These are phyloP conservation scores for Apodemia hepburni DNA, from an alignment of 2,888 invertebrate genomes.

Conservation along the genomic window DNA sequence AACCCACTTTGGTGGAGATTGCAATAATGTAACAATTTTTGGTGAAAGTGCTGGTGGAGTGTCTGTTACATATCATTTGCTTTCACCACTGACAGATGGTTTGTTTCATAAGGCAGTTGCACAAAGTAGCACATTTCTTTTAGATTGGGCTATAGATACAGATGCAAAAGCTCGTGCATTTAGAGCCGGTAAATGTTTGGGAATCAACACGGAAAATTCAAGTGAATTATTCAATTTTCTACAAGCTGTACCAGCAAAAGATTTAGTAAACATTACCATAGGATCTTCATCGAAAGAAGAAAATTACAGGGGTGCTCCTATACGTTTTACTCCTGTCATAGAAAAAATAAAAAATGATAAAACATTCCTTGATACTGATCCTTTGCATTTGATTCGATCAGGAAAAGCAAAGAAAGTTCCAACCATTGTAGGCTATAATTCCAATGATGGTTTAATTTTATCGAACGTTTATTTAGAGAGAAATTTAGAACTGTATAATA, in stretches of 20 bases:
- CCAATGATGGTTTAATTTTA: constrained; percentile 37
- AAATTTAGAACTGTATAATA: constrained; percentile 32
- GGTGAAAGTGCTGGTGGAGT: constrained; percentile 64
- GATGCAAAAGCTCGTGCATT: constrained; percentile 45
- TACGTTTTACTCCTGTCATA: constrained; percentile 51
- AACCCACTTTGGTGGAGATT: constrained; percentile 50
- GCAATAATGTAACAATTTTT: constrained; percentile 55
- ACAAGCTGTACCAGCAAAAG: constrained; percentile 42
- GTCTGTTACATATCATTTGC: constrained; percentile 40
- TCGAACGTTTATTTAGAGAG: constrained; percentile 33
- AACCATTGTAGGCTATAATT: constrained; percentile 49
- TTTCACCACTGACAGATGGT: too few relatives aligned
- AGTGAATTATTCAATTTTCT: constrained; percentile 45
- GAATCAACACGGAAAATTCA: constrained; percentile 46
- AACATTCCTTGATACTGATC: constrained; percentile 46
- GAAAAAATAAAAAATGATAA: constrained; percentile 43
- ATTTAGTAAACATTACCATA: constrained; percentile 40
- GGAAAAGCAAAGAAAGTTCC: constrained; percentile 47
- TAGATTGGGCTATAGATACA: constrained; percentile 46
- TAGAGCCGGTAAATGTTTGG: constrained; percentile 46
- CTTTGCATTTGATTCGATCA: constrained; percentile 40
- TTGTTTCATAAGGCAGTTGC: too few relatives aligned
- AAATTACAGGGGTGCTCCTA: constrained; percentile 44
- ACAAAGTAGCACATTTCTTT: constrained; percentile 32
- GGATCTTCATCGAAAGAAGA: constrained; percentile 46